A percentile compares a stretch with the other conserved stretches of the same genome.
Evolutionary conservation across 2,888 invertebrate species (phyloP).

Genomic region (Trichopria drosophilae): DNA sequence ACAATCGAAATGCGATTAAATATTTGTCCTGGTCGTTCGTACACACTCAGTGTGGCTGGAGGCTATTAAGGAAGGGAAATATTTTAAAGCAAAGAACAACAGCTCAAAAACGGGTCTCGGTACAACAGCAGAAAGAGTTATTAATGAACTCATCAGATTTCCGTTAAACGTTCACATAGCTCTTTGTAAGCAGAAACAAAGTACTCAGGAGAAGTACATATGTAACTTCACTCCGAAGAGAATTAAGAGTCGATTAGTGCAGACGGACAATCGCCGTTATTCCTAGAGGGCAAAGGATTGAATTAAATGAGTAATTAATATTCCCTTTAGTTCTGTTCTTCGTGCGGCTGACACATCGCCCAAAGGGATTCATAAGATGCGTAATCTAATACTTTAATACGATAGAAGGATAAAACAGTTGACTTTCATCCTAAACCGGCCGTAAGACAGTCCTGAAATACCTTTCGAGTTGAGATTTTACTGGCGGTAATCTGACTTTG

Average conservation of each 20-base stretch:
- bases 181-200: slow-evolving; percentile 1
- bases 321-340: not conserved
- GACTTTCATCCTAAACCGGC: too few species aligned
- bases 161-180: slow-evolving; percentile 41
- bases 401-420: too few species aligned
- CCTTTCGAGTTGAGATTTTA: too few species aligned
- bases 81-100: too few species aligned
- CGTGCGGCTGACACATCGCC: too few species aligned
- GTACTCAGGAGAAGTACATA: slow-evolving; percentile 13
- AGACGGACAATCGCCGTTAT: slow-evolving; percentile 11
- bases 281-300: slow-evolving; percentile 2
- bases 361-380: too few species aligned
- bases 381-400: too few species aligned
- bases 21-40: slow-evolving; percentile 26
- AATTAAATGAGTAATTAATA: slow-evolving; percentile 21
- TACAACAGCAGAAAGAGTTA: slow-evolving; percentile 34
- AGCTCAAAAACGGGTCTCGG: slow-evolving; percentile 35
- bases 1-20: too few species aligned
- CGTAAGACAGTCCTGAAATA: too few species aligned
- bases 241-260: slow-evolving; percentile 6
- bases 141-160: slow-evolving; percentile 53
- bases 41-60: slow-evolving; percentile 27
- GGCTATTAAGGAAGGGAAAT: slow-evolving; percentile 47
- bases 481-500: too few species aligned
- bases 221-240: too few species aligned